Base-by-base conservation (phyloP, 1,140 invertebrate genomes). In the Atta texana region DNA sequence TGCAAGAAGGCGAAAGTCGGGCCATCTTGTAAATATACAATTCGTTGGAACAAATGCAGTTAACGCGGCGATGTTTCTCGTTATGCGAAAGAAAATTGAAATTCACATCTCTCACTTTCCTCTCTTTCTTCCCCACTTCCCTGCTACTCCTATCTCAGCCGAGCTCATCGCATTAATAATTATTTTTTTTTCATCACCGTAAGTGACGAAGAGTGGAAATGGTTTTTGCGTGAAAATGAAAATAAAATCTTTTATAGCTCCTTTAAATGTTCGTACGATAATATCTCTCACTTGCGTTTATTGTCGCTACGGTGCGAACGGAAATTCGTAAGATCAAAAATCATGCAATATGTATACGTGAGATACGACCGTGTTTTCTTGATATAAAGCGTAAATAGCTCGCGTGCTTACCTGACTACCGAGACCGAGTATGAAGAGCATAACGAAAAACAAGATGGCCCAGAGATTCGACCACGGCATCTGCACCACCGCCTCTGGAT, bases 401-500 rank as follows among this genome's bases (percentile, higher is more conserved):
- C 18, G 39, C 24, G 16, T 72, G 82, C 86, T 93, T 75, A 94
- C 93, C 95, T 98, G 97, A 80, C 96, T 96, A 66, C 97, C 97
- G 3, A 98, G 92, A 0, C 97, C 97, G 2, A 98, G 95, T n/a
- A 97, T 96, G 87, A 98, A 96, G 49, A 98, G 95, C 97, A 98
- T 98, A 77, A 98, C 96, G 95, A 99, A 99, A 95, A 98, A 98
- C 1, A 98, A 93, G 10, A 97, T 95, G 0, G 97, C 96, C 98
- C 98, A 98, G 4, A 98, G 92, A 78, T 97, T 97, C 0, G 97
- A 96, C 31, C 97, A 92, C 0, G 98, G 97, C 96, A 98, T 96
- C 76, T 97, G 96, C 0, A 97, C 95, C n/a, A 98, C 95, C 0
- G 98, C 98, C 95, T 98, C 97, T 0, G 97, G 97, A 94, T 98